Base-by-base conservation (phyloP, 2,113 vertebrate genomes). In the Eclectus roratus region DNA sequence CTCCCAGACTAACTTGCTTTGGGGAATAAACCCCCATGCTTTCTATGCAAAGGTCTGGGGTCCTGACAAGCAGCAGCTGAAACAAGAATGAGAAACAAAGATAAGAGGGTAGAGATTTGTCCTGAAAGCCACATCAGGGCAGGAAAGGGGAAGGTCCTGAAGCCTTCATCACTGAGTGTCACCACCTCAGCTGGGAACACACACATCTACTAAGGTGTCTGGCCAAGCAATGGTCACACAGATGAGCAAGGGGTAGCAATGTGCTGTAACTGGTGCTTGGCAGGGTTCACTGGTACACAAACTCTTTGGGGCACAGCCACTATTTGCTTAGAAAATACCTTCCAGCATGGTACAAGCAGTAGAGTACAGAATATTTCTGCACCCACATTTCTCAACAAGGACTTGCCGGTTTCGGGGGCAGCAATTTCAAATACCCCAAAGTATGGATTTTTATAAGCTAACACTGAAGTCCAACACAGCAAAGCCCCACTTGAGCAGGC, bases 21-120 rank as follows among this genome's bases (percentile, higher is more conserved):
- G 98, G 98, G 88, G 98, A 99, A 97, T 98, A 98, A 88, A 99
- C 97, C 89, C 99, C 98, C 35, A 98, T 84, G 55, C 98, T 98
- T 97, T 98, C 98, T 95, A 99, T 98, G 96, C 98, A 98, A 87
- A 99, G 97, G 73, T 98, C 97, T 96, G 98, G 95, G 73, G 98
- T 98, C 97, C 97, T 98, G 98, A 98, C 91, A 91, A 97, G 96
- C 53, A 97, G 92, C 31, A 82, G 97, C 98, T 98, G 98, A 80
- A 92, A 72, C 29, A 73, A 76, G 79, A 77, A 58, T 13, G 37
- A 80, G 78, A 94, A 89, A 95, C 68, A 94, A 71, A 89, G 35
- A 69, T 2, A 11, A 56, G 1, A 6, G 13, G 27, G 31, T 17
- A 41, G 76, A 90, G 37, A 46, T 60, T 52, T 29, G 52, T 46